A percentile compares a stretch with the other conserved stretches of the same genome.
phyloP scores from a whole-genome alignment of 2,797 vertebrate species.

The Alcedo quadribrachys region DNA sequence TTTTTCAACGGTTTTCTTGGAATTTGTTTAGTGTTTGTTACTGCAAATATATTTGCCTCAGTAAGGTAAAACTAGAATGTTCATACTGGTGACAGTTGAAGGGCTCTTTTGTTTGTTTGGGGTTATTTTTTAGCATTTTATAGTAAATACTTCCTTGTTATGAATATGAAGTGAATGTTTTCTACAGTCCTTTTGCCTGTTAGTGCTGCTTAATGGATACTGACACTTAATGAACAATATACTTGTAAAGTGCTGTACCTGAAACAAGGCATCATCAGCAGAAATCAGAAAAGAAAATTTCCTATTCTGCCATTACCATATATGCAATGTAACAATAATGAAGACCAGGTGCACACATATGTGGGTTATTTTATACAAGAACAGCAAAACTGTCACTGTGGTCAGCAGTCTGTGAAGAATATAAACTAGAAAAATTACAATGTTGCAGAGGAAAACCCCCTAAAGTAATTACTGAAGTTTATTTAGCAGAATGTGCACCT shows the following conservation, averaged over 20 bases:
- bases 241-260: not conserved
- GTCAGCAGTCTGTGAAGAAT: constrained; percentile 74
- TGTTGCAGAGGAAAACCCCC: constrained; percentile 57
- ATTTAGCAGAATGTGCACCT: constrained; percentile 66
- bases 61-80: not conserved
- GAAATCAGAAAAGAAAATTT: constrained; percentile 28
- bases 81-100: not conserved
- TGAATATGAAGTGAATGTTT: not conserved
- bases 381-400: constrained; percentile 72
- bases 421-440: constrained; percentile 66
- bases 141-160: not conserved
- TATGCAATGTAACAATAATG: constrained; percentile 62
- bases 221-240: constrained; percentile 1
- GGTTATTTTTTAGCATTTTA: not conserved
- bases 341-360: constrained; percentile 66
- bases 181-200: not conserved
- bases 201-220: constrained; percentile 23
- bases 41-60: not conserved
- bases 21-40: not conserved
- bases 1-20: not conserved
- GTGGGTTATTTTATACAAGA: constrained; percentile 74
- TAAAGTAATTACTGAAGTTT: constrained; percentile 66
- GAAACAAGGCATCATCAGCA: constrained; percentile 48
- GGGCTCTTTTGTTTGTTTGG: not conserved
- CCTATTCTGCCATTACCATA: constrained; percentile 42